Conservation (phyloP, 2,797 vertebrate genomes). For the Phaenicophaeus curvirostris region DNA sequence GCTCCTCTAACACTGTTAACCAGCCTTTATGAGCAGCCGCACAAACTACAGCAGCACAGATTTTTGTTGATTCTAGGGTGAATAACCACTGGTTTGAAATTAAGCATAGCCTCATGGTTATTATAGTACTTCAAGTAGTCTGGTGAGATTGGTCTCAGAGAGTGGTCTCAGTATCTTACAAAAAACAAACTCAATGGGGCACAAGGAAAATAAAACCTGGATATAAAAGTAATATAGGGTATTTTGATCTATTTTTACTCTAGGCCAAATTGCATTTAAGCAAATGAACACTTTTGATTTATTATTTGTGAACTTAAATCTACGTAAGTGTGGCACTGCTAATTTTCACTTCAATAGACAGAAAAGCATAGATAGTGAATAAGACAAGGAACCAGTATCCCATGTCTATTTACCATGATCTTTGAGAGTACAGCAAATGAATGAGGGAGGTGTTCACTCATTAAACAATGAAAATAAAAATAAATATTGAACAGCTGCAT, state of each 20-base stretch:
- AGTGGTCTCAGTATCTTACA: not conserved
- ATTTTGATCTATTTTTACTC: not conserved
- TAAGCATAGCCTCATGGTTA: not conserved
- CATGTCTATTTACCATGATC: not conserved
- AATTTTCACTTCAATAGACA: not conserved
- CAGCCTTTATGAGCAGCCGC: not conserved
- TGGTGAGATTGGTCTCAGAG: not conserved
- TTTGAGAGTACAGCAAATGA: not conserved
- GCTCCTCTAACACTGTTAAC: not conserved
- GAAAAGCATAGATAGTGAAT: not conserved
- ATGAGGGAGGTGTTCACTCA: not conserved
- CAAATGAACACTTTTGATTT: not conserved
- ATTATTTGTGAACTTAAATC: not conserved
- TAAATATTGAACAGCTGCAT: conserved; percentile 33
- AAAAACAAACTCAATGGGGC: not conserved
- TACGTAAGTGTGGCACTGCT: not conserved
- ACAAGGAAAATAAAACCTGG: not conserved
- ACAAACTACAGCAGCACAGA: not conserved
- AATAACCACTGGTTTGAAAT: not conserved
- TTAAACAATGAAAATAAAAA: conserved; percentile 36
- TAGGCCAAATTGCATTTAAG: not conserved
- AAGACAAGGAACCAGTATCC: not conserved
- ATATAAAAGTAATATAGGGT: not conserved
- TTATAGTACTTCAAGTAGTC: not conserved
- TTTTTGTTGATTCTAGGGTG: not conserved